Evolutionary conservation across 2,113 vertebrate genomes (phyloP).

Genomic region (Lophochroa leadbeateri): DNA sequence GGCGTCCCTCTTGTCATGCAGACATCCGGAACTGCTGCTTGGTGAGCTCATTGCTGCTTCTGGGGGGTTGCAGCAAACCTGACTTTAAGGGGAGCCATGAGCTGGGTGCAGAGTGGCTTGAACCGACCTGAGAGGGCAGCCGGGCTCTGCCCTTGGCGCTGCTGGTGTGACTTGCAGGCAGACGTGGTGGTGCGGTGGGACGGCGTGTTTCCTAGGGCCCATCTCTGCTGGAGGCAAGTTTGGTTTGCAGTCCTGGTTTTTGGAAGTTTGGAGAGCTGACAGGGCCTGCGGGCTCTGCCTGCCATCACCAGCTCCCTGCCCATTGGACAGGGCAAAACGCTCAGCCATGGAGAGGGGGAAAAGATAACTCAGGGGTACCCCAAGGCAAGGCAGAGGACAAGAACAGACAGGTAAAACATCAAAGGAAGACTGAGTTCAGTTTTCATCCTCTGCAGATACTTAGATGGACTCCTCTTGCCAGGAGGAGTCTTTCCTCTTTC

Average conservation of each 20-base stretch:
- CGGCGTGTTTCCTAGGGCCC: neutral
- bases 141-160: neutral
- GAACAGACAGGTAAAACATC: neutral
- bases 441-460: neutral
- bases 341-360: neutral
- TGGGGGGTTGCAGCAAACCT: neutral
- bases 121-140: neutral
- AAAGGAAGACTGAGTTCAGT: neutral
- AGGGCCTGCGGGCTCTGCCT: neutral
- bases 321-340: neutral
- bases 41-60: neutral
- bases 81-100: neutral
- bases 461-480: neutral
- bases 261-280: neutral
- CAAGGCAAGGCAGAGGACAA: neutral
- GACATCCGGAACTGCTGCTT: neutral
- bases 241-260: neutral
- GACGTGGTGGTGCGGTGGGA: accelerated
- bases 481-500: neutral
- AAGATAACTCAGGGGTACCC: neutral
- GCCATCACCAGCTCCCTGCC: neutral
- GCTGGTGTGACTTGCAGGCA: neutral
- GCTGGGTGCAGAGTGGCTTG: neutral
- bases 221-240: neutral
- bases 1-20: accelerated